Conservation (phyloP, 1,140 invertebrate species). For the Trichonephila inaurata region DNA sequence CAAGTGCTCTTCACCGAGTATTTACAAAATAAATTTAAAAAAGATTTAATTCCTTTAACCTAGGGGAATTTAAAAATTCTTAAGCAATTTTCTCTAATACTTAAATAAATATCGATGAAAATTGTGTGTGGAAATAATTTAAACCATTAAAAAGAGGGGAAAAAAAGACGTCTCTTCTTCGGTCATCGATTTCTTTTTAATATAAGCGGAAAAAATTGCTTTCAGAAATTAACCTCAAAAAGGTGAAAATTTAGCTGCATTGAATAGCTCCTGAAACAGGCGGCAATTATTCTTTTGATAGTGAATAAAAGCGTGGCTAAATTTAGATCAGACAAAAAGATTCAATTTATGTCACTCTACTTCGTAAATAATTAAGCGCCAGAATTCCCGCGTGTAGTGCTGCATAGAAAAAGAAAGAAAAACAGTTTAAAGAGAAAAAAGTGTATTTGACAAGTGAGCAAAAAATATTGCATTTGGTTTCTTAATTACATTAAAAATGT, state of each 20-base stretch:
- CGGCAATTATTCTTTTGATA: slow-evolving; percentile 43
- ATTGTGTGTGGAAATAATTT: not conserved
- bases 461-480: slow-evolving; percentile 31
- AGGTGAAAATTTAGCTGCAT: not conserved
- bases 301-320: slow-evolving; percentile 13
- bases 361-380: slow-evolving; percentile 46
- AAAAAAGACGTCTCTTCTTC: not conserved
- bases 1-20: not conserved
- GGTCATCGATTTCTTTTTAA: not conserved
- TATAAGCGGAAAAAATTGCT: slow-evolving; percentile 4
- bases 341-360: slow-evolving; percentile 42
- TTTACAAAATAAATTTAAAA: not conserved
- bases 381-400: slow-evolving; percentile 40
- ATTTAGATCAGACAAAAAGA: slow-evolving; percentile 45
- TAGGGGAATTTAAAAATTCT: not conserved
- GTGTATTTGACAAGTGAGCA: slow-evolving; percentile 26
- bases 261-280: slow-evolving; percentile 19
- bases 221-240: slow-evolving; percentile 19
- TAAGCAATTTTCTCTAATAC: not conserved
- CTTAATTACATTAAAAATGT: slow-evolving; percentile 61
- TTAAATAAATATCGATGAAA: not conserved
- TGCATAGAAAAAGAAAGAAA: slow-evolving; percentile 28
- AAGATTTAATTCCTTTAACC: not conserved
- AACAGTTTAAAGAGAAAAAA: slow-evolving; percentile 27
- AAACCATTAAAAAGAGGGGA: not conserved